Percentiles rank a stretch among this genome's conserved stretches.
These are phyloP conservation scores for Tribolium castaneum DNA, from an alignment of 1,140 invertebrate genomes.

Conservation along the genomic window DNA sequence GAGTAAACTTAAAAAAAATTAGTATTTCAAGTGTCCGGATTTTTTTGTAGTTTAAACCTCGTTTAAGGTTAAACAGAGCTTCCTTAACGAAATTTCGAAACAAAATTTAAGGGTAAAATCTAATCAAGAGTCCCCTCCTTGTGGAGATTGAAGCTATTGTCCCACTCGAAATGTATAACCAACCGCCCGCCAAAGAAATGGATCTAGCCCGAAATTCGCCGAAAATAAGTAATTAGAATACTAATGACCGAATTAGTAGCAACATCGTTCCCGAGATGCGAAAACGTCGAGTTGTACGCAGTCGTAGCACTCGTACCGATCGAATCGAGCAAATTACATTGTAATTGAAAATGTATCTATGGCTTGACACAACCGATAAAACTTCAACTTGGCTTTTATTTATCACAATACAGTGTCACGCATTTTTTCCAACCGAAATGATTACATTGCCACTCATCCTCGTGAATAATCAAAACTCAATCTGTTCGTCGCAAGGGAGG, in stretches of 20 bases:
- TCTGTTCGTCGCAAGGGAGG: background rate
- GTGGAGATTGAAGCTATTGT: background rate
- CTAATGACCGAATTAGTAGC: conserved; percentile 11
- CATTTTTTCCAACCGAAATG: background rate
- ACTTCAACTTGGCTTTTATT: background rate
- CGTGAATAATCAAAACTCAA: conserved; percentile 17
- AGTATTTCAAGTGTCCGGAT: too few relatives aligned
- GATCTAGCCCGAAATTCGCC: background rate
- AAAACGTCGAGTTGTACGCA: background rate
- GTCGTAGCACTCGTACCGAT: background rate
- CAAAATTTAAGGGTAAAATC: too few relatives aligned
- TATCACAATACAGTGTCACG: conserved; percentile 3
- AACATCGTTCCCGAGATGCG: background rate
- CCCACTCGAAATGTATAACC: background rate
- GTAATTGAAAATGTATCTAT: conserved; percentile 27
- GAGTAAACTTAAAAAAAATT: too few relatives aligned
- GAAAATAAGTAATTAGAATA: conserved; percentile 35
- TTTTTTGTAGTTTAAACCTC: too few relatives aligned
- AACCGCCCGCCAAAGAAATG: background rate
- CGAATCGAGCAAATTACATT: conserved; percentile 28
- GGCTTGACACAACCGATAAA: conserved; percentile 1
- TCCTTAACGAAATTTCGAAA: too few relatives aligned
- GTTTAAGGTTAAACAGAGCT: too few relatives aligned
- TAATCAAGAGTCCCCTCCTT: too few relatives aligned
- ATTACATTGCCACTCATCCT: conserved; percentile 27